Evolutionary conservation across 2,888 invertebrate species (phyloP), one percentile per base, ranked within the genome.

Genomic region (Chaitophorus viminalis): DNA sequence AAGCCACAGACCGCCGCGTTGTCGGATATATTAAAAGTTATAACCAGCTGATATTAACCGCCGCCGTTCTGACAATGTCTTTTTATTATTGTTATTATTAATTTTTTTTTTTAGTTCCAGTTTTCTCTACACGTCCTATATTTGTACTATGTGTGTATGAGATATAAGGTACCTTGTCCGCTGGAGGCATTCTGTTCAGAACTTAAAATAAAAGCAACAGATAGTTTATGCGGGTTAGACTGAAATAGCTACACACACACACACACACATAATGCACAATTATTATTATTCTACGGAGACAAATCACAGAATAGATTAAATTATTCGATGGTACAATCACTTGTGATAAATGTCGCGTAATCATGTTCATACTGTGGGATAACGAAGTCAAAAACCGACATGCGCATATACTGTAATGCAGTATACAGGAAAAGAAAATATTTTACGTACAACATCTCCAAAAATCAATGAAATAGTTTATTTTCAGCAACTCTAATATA

Each of bases 41-140:
- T 82, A 29, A n/a, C 31, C 9, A n/a, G n/a, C n/a, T 52, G 25
- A 82, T 54, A 83, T 21, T 9, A 36, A 14, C 14, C 1, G 46
- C 46, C 14, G 14, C 46, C 46, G 46, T 46, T 46, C 46, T 46
- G 46, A 1, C 14, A 14, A 46, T 14, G 14, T 46, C 14, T 46
- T 46, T 46, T 46, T 46, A 46, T 46, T 54, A 74, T 74, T 54
- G 70, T 72, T 81, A 81, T 70, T 79, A 39, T 33, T 78, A 18
- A 81, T 68, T 65, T n/a, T 65, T 78, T 9, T 46, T 39, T 60
- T 46, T 70, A 8, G 18, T 82, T 52, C 17, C 14, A 33, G 5
- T 74, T 82, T 82, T 36, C 54, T 54, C 74, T 52, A 33, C 46
- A 52, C n/a, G 52, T 82, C 52, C 82, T 29, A 9, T 54, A 82